Base-by-base conservation (phyloP, 1,140 invertebrate species). In the Megathymus violae region DNA sequence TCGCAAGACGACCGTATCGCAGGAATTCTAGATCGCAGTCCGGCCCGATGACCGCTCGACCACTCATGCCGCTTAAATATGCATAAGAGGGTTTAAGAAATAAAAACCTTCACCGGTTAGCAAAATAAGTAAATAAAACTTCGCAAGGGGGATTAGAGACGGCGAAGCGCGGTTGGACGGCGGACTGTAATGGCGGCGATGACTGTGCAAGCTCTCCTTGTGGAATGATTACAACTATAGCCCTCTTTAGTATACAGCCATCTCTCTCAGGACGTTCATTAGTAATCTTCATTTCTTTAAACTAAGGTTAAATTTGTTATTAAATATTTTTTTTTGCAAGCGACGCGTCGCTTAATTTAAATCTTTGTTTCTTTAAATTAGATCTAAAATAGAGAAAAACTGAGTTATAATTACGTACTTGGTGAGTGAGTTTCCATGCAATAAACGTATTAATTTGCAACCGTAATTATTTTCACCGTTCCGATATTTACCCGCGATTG, bases 21-120 rank as follows among this genome's bases (percentile, higher is more conserved):
- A 51, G 61, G 54, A 65, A 69, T 68, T 69, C 63, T 65, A 58
- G 56, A 66, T 25, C 51, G 50, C 54, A 7, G 41, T 5, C 38
- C 58, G 59, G 62, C 63, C 65, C 40, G 62, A 16, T 38, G 10
- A 44, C 44, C 41, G 34, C 52, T 50, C 60, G 38, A 50, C 25
- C 43, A 61, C 52, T 56, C 52, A 48, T 15, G 22, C 60, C 50
- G 38, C 19, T 73, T 74, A 67, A 73, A 77, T 76, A 82, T 80
- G 71, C 76, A 80, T 67, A 80, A 82, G 73, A 78, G 77, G 74
- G 69, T 77, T 73, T 65, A 80, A 80, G 83, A 76, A 81, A 78
- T 77, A 71, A 63, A 75, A 76, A 74, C 70, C 64, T 69, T 61
- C 56, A 78, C 63, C 76, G 76, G 76, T 67, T 75, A 62, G 61